Evolutionary conservation across 2,888 invertebrate genomes (phyloP).

Genomic region (Acleris cristana): DNA sequence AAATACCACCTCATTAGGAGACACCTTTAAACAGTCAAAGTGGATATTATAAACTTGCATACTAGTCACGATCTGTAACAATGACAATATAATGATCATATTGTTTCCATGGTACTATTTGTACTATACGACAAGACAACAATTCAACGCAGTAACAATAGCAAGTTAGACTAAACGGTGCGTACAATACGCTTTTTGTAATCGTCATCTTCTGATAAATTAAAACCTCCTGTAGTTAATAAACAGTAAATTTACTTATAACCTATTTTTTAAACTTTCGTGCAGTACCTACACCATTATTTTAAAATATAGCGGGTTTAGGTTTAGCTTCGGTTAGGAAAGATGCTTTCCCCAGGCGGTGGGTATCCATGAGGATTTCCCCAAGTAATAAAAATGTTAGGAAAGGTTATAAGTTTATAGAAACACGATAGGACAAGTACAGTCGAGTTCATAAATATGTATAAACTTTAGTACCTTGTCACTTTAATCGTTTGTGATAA

Average conservation of each 20-base stretch:
- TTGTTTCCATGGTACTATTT: neutral
- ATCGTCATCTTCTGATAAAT: neutral
- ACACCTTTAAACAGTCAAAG: neutral
- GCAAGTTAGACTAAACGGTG: neutral
- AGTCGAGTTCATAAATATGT: too few relatives aligned
- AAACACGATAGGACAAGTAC: too few relatives aligned
- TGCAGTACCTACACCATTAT: too few relatives aligned
- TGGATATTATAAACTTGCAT: neutral
- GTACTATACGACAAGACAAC: neutral
- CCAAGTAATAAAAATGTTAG: too few relatives aligned
- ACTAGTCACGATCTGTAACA: constrained; percentile 3
- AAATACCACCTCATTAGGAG: neutral
- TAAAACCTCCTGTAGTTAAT: neutral
- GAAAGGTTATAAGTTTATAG: too few relatives aligned
- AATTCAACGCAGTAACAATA: neutral
- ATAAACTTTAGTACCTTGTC: too few relatives aligned
- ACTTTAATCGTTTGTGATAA: too few relatives aligned
- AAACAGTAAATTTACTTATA: neutral
- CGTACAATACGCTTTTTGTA: neutral
- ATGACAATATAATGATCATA: constrained; percentile 4
- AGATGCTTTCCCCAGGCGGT: too few relatives aligned
- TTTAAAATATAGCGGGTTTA: too few relatives aligned
- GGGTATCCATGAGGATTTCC: too few relatives aligned
- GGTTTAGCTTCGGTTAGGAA: too few relatives aligned
- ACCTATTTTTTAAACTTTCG: too few relatives aligned